Evolutionary conservation across 2,113 vertebrate genomes (phyloP), one percentile per base, ranked within the genome.

Genomic region (Callopanchax toddi): DNA sequence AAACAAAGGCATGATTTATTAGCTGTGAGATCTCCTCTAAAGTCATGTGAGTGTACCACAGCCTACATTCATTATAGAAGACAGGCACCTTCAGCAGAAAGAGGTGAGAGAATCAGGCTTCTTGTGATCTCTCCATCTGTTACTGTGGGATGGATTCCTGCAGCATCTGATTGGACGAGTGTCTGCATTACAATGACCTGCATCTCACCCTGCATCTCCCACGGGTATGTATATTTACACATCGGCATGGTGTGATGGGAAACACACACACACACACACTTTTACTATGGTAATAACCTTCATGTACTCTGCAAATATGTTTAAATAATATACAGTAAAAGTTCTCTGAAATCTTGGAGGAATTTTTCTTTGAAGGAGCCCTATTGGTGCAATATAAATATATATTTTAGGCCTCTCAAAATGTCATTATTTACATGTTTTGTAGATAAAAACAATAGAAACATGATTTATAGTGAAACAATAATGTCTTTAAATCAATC

Each of bases 101-200:
- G 64, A 73, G 73, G 79, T 74, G 66, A 85, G 58, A 60, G 34
- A 76, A 65, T 55, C 77, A 42, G 62, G 73, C 61, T 67, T 57
- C 49, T 25, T 23, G 55, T 79, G 73, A 86, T 87, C 65, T 64
- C 36, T 21, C 72, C 82, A 87, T 83, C 79, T 79, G 75, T 64
- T 83, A 61, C 39, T 55, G 58, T 60, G 55, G 44, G 74, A 84
- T 70, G 64, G 74, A 87, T 87, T 87, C 81, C 49, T 74, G 75
- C 57, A 76, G 75, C 79, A 79, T 73, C 79, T 83, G 78, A 59
- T 69, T 74, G 49, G 72, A 74, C 29, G 67, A 55, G 45, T 72
- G 74, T 79, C 62, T 76, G 66, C 81, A 74, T 83, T 76, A 81
- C 67, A 81, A 66, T 79, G 76, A 74, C 78, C 80, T 76, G 78